Percentiles rank a stretch among this genome's conserved stretches.
Evolutionary conservation across 2,888 invertebrate genomes (phyloP).

Genomic region (Clepsis dumicolana): DNA sequence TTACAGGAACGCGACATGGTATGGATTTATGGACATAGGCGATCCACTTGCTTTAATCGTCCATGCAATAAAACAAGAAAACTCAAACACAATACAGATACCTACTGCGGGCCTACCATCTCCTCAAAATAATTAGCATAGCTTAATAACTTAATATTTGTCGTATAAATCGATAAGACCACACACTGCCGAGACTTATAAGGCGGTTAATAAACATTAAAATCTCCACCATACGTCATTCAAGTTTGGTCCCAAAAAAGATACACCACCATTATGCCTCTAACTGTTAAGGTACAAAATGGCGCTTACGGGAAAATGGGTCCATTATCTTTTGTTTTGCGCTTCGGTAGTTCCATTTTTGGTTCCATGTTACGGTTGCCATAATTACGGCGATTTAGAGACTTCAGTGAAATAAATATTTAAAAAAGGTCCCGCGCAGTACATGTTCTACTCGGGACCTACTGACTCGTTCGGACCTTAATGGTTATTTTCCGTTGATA

Average conservation of each 20-base stretch:
- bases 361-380: conserved; percentile 19
- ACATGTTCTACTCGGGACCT: no score
- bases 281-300: conserved; percentile 17
- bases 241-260: conserved; percentile 24
- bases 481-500: no score
- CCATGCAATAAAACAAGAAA: neutral
- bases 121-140: conserved; percentile 62
- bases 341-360: conserved; percentile 44
- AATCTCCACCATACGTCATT: conserved; percentile 25
- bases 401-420: neutral
- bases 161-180: conserved; percentile 56
- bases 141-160: conserved; percentile 71
- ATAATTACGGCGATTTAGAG: neutral
- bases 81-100: neutral
- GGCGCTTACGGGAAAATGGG: conserved; percentile 25
- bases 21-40: no score
- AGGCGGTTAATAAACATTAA: conserved; percentile 38
- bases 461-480: no score
- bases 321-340: conserved; percentile 44
- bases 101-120: conserved; percentile 1
- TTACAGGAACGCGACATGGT: no score
- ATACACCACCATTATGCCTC: conserved; percentile 21
- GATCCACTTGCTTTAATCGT: no score
- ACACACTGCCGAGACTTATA: conserved; percentile 55
- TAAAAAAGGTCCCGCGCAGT: no score